These are phyloP conservation scores for Argynnis bischoffii DNA, from an alignment of 2,888 invertebrate species.

Conservation along the genomic window DNA sequence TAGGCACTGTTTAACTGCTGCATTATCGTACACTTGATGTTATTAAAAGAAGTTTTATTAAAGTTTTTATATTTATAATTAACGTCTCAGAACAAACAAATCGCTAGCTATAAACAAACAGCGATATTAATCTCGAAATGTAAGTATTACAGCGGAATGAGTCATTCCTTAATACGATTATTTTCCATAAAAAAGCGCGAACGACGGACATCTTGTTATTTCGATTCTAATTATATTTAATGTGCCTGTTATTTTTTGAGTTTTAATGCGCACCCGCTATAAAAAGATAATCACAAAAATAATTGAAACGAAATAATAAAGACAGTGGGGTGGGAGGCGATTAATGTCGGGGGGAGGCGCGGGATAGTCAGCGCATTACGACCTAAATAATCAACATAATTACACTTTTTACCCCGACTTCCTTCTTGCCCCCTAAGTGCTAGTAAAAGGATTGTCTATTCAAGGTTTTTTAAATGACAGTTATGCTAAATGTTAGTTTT, in stretches of 20 bases:
- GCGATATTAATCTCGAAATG: slow-evolving; percentile 32
- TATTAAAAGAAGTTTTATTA: background rate
- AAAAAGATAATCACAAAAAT: slow-evolving; percentile 83
- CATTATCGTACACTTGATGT: background rate
- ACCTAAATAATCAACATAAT: slow-evolving; percentile 82
- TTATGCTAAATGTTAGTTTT: slow-evolving; percentile 37
- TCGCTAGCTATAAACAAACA: slow-evolving; percentile 12
- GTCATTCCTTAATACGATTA: slow-evolving; percentile 37
- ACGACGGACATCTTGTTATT: slow-evolving; percentile 75
- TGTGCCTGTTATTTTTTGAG: slow-evolving; percentile 79
- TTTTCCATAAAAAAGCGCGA: slow-evolving; percentile 51
- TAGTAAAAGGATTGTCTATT: slow-evolving; percentile 69
- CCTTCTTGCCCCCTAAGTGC: slow-evolving; percentile 70
- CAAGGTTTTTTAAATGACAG: slow-evolving; percentile 47
- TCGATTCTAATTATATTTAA: slow-evolving; percentile 79
- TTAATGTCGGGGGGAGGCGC: slow-evolving; percentile 71
- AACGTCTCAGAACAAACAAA: background rate
- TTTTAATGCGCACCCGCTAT: slow-evolving; percentile 79
- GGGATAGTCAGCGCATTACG: slow-evolving; percentile 79
- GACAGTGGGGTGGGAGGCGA: slow-evolving; percentile 65
- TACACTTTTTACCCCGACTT: slow-evolving; percentile 78
- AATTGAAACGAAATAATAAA: slow-evolving; percentile 83
- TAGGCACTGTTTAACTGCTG: no score
- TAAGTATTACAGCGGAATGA: slow-evolving; percentile 32
- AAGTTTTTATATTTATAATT: slow-evolving; percentile 10